Evolutionary conservation across 2,797 vertebrate genomes (phyloP), one percentile per base, ranked within the genome.

Genomic region (Neopelma chrysocephalum): DNA sequence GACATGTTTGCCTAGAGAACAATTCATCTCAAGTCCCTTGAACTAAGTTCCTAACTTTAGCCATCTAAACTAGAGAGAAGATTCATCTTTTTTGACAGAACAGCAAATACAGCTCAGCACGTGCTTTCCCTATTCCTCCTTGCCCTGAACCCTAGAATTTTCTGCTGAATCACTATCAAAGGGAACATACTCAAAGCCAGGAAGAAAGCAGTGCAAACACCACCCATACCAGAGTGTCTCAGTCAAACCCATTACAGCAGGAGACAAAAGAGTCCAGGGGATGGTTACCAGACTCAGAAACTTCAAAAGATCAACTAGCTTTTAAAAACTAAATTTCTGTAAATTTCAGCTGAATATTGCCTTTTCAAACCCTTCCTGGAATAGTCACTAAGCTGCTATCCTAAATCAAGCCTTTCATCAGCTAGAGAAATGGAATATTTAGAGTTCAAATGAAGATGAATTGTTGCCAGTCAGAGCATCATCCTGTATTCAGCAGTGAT

Each of bases 381-480:
- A 94, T 9, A 95, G 80, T 50, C 66, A 73, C 38, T 32, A 60
- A 82, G 78, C 57, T 4, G 1, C 84, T 58, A 51, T 47, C 69
- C 78, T 95, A 79, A 80, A 95, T 84, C 88, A 90, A 80, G 73
- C 42, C 64, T 71, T 87, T 89, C 64, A 54, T 61, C 48, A 65
- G 75, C 53, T 76, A 75, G 61, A 96, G 68, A 94, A 87, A 79
- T 83, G 47, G 90, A 94, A 89, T 69, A 82, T 65, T 90, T 84
- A 89, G 65, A 14, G 32, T 56, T 85, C 75, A 90, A 80, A 84
- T 51, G 68, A 93, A 96, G 91, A 92, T 1, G 3, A 94, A 92
- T 48, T 45, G 62, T 71, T 89, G 72, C 86, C 87, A 93, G 81
- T 88, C 92, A 71, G 93, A 91, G 87, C 89, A 94, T 70, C 68